Evolutionary conservation across 2,888 invertebrate genomes (phyloP).

Genomic region (Atherix ibis): DNA sequence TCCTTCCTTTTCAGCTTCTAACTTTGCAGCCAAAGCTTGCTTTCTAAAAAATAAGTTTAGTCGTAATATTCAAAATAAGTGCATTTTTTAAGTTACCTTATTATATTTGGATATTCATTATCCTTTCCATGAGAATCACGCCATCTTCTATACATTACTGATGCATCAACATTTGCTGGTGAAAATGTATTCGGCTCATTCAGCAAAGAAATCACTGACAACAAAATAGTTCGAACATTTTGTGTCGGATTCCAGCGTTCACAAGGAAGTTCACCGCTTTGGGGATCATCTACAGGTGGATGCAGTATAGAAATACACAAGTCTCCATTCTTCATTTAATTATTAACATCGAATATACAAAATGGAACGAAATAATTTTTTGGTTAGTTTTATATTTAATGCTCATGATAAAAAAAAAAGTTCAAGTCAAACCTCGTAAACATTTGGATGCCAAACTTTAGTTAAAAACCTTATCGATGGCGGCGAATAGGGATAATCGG

Average conservation of each 20-base stretch:
- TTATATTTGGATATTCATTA: slow-evolving; percentile 98
- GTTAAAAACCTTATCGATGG: slow-evolving; percentile 95
- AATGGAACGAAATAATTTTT: not conserved
- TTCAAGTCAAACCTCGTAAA: slow-evolving; percentile 96
- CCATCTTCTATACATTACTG: slow-evolving; percentile 98
- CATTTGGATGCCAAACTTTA: slow-evolving; percentile 99
- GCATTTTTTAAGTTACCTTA: slow-evolving; percentile 45
- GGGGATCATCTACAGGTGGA: slow-evolving; percentile 98
- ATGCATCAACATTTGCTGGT: slow-evolving; percentile 98
- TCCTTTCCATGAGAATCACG: slow-evolving; percentile 94
- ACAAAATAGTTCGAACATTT: slow-evolving; percentile 93
- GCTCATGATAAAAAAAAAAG: slow-evolving; percentile 24
- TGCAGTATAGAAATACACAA: slow-evolving; percentile 98
- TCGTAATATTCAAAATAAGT: too few relatives aligned
- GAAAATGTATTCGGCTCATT: slow-evolving; percentile 99
- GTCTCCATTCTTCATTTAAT: slow-evolving; percentile 79
- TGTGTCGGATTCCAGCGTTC: slow-evolving; percentile 99
- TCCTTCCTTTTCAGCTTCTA: slow-evolving; percentile 92
- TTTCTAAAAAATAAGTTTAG: slow-evolving; percentile 70
- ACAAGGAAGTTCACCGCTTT: slow-evolving; percentile 95
- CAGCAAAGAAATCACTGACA: slow-evolving; percentile 94
- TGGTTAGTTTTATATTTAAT: not conserved
- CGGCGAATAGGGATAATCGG: slow-evolving; percentile 97
- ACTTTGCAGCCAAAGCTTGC: slow-evolving; percentile 88
- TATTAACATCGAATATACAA: slow-evolving; percentile 9